Evolutionary conservation across 2,888 invertebrate genomes (phyloP).

Genomic region (Polyommatus iphigenia): DNA sequence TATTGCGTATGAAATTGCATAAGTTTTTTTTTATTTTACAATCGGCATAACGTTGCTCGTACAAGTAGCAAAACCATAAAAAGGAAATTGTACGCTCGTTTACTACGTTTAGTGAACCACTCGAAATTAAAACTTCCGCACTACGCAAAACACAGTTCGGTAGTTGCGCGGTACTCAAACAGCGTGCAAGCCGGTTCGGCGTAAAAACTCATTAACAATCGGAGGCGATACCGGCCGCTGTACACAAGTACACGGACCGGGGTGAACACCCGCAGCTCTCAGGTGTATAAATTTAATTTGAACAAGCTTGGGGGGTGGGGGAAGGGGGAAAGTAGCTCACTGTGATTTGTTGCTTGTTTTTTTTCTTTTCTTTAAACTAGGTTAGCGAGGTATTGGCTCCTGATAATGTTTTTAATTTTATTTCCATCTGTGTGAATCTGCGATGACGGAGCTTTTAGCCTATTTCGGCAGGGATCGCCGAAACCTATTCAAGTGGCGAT

Average conservation of each 20-base stretch:
- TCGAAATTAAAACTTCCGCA: background rate
- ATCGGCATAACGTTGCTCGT: background rate
- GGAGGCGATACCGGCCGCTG: background rate
- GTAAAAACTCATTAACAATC: constrained; percentile 20
- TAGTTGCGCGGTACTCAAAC: background rate
- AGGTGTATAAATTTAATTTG: constrained; percentile 16
- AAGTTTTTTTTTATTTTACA: background rate
- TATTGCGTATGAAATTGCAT: background rate
- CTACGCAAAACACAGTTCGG: background rate
- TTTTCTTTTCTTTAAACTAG: background rate
- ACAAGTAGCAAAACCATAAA: background rate
- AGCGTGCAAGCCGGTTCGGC: background rate
- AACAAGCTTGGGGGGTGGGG: background rate
- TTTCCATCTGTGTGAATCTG: background rate
- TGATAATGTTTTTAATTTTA: background rate
- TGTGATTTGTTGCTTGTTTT: constrained; percentile 5
- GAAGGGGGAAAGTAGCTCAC: background rate
- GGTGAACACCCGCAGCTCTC: background rate
- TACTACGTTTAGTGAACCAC: background rate
- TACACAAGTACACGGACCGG: background rate
- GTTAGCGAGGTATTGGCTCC: background rate
- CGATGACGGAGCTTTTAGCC: background rate
- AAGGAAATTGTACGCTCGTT: background rate
- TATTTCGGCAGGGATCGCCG: background rate
- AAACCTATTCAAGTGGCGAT: background rate